These are phyloP conservation scores for Chiridota heheva DNA, from an alignment of 35 echinoderm and acorn worm genomes.

Conservation along the genomic window DNA sequence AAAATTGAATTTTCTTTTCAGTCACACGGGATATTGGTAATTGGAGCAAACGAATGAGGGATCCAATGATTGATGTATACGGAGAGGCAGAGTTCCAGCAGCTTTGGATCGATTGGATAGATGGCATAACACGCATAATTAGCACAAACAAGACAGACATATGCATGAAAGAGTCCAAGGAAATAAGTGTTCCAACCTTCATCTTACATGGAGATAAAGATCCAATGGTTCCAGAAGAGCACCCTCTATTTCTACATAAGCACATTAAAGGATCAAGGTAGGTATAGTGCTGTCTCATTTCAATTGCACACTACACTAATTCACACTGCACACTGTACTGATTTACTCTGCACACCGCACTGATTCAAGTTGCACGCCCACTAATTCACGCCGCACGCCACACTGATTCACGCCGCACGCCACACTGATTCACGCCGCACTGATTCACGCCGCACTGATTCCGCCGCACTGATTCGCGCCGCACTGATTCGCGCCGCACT, in stretches of 20 bases:
- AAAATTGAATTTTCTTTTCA: too few species aligned
- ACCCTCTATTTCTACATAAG: constrained; percentile 64
- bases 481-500: too few species aligned
- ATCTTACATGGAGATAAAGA: constrained; percentile 91
- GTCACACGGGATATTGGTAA: constrained; percentile 78
- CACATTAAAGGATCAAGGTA: constrained; percentile 95
- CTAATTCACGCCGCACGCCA: too few species aligned
- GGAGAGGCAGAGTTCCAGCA: constrained; percentile 77
- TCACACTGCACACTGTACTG: too few species aligned
- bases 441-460: too few species aligned
- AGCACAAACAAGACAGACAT: constrained; percentile 56
- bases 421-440: too few species aligned
- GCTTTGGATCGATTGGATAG: constrained; percentile 75
- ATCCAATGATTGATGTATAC: constrained; percentile 85
- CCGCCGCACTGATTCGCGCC: too few species aligned
- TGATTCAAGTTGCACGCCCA: too few species aligned
- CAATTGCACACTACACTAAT: too few species aligned
- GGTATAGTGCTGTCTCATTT: too few species aligned
- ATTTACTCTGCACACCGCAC: too few species aligned
- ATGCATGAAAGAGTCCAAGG: constrained; percentile 41
- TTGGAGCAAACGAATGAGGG: constrained; percentile 89
- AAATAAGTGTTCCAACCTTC: constrained; percentile 74
- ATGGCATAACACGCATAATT: constrained; percentile 42
- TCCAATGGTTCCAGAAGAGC: constrained; percentile 75
- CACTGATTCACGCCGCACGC: too few species aligned